phyloP scores from a whole-genome alignment of 2,113 vertebrate genomes.

The Bombycilla garrulus region DNA sequence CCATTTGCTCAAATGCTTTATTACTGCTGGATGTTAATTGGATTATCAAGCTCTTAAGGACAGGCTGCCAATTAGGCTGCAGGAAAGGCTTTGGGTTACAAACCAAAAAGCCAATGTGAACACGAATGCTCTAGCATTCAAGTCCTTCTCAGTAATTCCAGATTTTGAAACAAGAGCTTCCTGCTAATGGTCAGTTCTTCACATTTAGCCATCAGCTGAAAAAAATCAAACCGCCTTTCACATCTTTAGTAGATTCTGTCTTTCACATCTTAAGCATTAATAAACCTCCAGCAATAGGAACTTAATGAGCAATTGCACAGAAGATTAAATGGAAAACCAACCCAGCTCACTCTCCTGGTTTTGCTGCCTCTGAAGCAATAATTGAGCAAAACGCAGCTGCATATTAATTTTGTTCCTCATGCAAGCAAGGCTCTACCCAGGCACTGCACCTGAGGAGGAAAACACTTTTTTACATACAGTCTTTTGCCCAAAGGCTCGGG shows the following conservation, averaged over 20 bases:
- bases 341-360: not conserved
- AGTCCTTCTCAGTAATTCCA: not conserved
- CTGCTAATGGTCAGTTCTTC: not conserved
- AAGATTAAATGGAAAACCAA: not conserved
- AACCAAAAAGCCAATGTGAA: not conserved
- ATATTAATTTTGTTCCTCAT: not conserved
- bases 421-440: not conserved
- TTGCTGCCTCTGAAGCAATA: not conserved
- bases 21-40: not conserved
- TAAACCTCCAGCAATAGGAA: not conserved
- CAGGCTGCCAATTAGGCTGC: not conserved
- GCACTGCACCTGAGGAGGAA: not conserved
- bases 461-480: not conserved
- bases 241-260: not conserved
- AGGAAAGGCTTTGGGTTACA: not conserved
- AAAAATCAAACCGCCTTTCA: not conserved
- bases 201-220: not conserved
- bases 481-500: not conserved
- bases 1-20: not conserved
- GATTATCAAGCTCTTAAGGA: not conserved
- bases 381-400: not conserved
- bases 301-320: not conserved
- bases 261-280: not conserved
- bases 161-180: not conserved
- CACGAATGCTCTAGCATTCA: not conserved